Base-by-base conservation (phyloP, 1,140 invertebrate species). In the Lordiphosa clarofinis region DNA sequence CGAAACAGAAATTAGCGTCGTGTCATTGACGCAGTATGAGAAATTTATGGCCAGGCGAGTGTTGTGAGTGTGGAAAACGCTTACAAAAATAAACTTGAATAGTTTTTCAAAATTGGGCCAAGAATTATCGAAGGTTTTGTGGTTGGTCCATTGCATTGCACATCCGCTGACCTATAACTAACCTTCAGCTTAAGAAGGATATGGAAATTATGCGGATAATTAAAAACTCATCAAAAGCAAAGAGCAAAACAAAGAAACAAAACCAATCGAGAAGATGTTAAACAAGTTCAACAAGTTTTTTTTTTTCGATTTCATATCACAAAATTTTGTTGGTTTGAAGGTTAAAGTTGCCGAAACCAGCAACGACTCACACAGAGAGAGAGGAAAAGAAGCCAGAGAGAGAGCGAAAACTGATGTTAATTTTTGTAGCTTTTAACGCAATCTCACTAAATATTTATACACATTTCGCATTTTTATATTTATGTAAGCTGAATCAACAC, bases 271-370 rank as follows among this genome's bases (percentile, higher is more conserved):
- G 35, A 50, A 50, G 47, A 50, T 24, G 64, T 53, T 42, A 84
- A 82, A 82, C 78, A 69, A 84, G 78, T 78, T 73, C 47, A 65
- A 73, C 78, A 62, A 82, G 78, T 82, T 75, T 70, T 15, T 82
- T 75, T 70, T 15, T 19, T 59, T 67, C 21, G 40, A 42, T 37
- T 28, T 54, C 31, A 36, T 54, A 66, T 62, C 50, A 64, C 42
- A 67, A 36, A 46, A 42, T 54, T 44, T 19, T 35, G 38, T 56
- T n/a, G n/a, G 52, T 58, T 63, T 82, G 78, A 82, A 82, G 78
- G 78, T 82, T 82, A 78, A 57, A 54, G 13, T 62, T 57, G 58
- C 59, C 67, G 47, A 50, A 71, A 65, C 38, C 44, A 24, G 13
- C 13, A 4, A 48, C 9, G 42, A 2, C 5, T 21, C 46, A 12